Conservation (phyloP, 2,113 vertebrate species). For the Machaerirhynchus nigripectus region DNA sequence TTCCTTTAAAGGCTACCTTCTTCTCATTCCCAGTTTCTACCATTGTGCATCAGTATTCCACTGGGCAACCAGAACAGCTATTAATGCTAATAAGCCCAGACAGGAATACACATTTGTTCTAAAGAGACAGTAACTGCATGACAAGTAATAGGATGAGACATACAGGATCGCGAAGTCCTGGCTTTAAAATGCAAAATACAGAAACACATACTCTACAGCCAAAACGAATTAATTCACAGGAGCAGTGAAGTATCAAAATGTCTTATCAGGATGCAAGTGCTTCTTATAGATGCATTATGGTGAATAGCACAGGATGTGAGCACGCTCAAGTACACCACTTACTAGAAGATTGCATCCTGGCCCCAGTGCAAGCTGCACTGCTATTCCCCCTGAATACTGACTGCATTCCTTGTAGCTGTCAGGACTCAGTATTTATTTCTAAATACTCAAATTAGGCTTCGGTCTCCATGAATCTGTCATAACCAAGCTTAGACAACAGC, state of each 20-base stretch:
- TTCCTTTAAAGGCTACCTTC: not conserved
- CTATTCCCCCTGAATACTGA: not conserved
- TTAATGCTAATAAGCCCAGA: conserved; percentile 46
- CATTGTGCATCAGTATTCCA: conserved; percentile 42
- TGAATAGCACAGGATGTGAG: not conserved
- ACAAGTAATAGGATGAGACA: conserved; percentile 36
- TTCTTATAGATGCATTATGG: not conserved
- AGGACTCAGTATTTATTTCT: not conserved
- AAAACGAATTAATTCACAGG: conserved; percentile 5
- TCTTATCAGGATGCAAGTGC: not conserved
- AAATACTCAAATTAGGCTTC: not conserved
- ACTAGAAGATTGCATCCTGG: not conserved
- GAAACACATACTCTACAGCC: conserved; percentile 2
- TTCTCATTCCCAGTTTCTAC: not conserved
- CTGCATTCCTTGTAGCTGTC: not conserved
- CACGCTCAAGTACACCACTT: not conserved
- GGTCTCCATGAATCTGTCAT: not conserved
- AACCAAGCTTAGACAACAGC: not conserved
- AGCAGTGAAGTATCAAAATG: not conserved
- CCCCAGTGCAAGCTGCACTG: not conserved
- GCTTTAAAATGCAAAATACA: conserved; percentile 32
- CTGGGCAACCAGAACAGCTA: not conserved
- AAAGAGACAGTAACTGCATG: conserved; percentile 30
- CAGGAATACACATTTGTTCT: conserved; percentile 25
- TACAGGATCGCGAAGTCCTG: not conserved